Evolutionary conservation across 2,113 vertebrate genomes (phyloP).

Genomic region (Chrysemys picta): DNA sequence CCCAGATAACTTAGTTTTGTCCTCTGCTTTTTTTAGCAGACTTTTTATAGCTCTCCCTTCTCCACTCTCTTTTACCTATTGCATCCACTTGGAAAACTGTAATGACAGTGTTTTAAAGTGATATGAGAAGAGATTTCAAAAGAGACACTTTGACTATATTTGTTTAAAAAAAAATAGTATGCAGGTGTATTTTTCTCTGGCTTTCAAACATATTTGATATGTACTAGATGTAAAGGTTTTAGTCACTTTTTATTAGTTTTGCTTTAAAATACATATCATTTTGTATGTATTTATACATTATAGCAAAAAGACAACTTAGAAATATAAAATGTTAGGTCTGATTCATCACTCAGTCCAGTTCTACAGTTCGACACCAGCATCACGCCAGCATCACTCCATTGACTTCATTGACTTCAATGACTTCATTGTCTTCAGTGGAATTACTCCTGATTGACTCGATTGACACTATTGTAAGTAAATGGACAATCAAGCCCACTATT

Average conservation of each 20-base stretch:
- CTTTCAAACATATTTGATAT: not conserved
- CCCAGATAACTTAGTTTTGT: slow-evolving; percentile 38
- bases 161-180: not conserved
- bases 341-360: not conserved
- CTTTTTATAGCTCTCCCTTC: slow-evolving; percentile 28
- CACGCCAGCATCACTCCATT: not conserved
- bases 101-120: not conserved
- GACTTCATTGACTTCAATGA: not conserved
- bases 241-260: not conserved
- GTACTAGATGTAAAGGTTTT: not conserved
- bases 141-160: not conserved
- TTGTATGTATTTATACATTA: not conserved
- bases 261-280: not conserved
- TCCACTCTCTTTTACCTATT: not conserved
- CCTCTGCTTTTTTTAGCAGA: slow-evolving; percentile 36
- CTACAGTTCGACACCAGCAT: not conserved
- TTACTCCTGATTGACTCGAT: not conserved
- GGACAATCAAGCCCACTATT: not conserved
- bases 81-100: slow-evolving; percentile 2
- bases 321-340: not conserved
- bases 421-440: not conserved
- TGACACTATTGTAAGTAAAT: not conserved
- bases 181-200: not conserved
- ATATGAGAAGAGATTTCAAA: not conserved
- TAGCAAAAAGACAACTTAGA: not conserved